Base-by-base conservation (phyloP, 2,113 vertebrate species). In the Corythoichthys haematopterus region DNA sequence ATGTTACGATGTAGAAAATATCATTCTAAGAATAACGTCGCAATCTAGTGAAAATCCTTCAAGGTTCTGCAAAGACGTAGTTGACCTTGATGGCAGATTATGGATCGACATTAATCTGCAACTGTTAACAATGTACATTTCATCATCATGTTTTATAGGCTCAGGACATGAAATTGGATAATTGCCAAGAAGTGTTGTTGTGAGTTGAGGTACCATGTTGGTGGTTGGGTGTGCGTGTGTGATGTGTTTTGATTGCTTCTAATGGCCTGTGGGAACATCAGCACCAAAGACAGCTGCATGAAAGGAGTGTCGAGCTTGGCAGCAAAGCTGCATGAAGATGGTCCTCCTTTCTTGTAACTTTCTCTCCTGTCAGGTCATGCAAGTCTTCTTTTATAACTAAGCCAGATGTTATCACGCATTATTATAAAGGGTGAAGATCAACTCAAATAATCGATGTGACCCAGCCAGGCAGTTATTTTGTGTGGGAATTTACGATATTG, bases 291-390 rank as follows among this genome's bases (percentile, higher is more conserved):
- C 60, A 64, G 58, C 56, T 40, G 40, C 63, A 59, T 51, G 36
- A 46, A 80, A 70, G 78, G 71, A 33, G 47, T 85, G 80, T 74
- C 70, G 20, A 59, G 16, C 50, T 78, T 79, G 84, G 80, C 71
- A 70, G 37, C 16, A 48, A 69, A 57, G 51, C 52, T 69, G 47
- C 61, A 37, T 33, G 46, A 67, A 20, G n/a, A 68, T 51, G 56
- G 73, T 56, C 59, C 62, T 56, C 52, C 50, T 28, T 63, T 12
- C 51, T 58, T 71, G 53, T 60, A 0, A 53, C 28, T 40, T 61
- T 67, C 56, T 64, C 7, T 81, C 78, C 16, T 79, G 78, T 86
- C 82, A 16, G 63, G 69, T 80, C 72, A 65, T 64, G 73, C 66
- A 71, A 63, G 51, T 71, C 37, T 72, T 75, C 78, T 48, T 61